Evolutionary conservation across 2,113 vertebrate species (phyloP).

Genomic region (Noturus placidus): DNA sequence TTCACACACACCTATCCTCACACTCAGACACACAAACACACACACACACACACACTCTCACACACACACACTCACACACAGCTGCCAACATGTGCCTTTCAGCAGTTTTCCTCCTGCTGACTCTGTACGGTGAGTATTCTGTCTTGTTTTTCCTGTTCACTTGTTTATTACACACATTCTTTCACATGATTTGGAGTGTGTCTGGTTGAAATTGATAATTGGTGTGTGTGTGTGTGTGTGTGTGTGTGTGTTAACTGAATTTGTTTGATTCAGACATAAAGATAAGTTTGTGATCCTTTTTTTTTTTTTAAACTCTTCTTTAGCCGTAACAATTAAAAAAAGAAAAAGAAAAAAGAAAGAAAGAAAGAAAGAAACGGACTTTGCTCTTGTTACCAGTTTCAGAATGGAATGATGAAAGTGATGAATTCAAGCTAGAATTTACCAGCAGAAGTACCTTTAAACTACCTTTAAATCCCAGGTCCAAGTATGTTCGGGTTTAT

Average conservation of each 20-base stretch:
- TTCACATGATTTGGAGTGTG: not conserved
- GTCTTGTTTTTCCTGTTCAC: not conserved
- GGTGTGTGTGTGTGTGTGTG: not conserved
- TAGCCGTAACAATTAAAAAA: not conserved
- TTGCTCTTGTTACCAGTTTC: not conserved
- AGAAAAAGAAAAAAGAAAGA: too few species aligned
- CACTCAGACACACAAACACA: slow-evolving; percentile 25
- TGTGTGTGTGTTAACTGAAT: not conserved
- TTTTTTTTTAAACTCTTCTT: not conserved
- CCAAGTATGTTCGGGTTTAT: not conserved
- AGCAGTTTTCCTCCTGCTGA: slow-evolving; percentile 55
- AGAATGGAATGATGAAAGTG: too few species aligned
- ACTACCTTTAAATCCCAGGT: not conserved
- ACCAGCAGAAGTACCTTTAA: not conserved
- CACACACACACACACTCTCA: slow-evolving; percentile 33
- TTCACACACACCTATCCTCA: slow-evolving; percentile 34
- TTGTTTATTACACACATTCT: not conserved
- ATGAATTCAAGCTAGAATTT: not conserved
- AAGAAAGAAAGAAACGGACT: too few species aligned
- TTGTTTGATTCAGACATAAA: not conserved
- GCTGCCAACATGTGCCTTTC: slow-evolving; percentile 66
- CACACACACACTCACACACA: slow-evolving; percentile 40
- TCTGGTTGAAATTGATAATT: not conserved
- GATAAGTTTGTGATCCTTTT: not conserved
- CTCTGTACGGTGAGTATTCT: slow-evolving; percentile 64